Conservation (phyloP, 2,888 invertebrate genomes). For the Acleris emargana region DNA sequence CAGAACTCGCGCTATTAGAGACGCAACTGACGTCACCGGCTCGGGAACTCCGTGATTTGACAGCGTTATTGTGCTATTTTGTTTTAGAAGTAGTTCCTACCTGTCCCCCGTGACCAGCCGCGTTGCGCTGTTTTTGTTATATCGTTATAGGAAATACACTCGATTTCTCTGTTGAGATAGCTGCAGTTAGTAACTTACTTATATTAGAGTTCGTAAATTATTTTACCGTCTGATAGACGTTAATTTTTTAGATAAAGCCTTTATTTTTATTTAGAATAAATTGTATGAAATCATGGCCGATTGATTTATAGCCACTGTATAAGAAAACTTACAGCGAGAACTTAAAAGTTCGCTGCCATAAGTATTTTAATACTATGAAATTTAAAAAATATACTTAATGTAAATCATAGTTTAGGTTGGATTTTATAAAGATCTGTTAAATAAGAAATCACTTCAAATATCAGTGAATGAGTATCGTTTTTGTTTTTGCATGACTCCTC, state of each 20-base stretch:
- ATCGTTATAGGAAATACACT: slow-evolving; percentile 31
- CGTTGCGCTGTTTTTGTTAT: slow-evolving; percentile 28
- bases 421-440: not conserved
- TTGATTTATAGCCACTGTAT: not conserved
- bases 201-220: slow-evolving; percentile 33
- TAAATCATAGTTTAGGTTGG: not conserved
- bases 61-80: slow-evolving; percentile 46
- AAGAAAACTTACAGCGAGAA: not conserved
- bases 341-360: not conserved
- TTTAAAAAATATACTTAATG: slow-evolving; percentile 3
- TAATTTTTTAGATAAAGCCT: slow-evolving; percentile 26
- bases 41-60: slow-evolving; percentile 23
- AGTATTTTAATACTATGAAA: slow-evolving; percentile 1
- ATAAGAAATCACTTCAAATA: not conserved
- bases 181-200: slow-evolving; percentile 18
- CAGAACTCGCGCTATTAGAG: not conserved
- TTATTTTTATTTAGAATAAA: slow-evolving; percentile 27
- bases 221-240: slow-evolving; percentile 30
- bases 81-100: slow-evolving; percentile 50
- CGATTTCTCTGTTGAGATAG: slow-evolving; percentile 32
- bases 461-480: not conserved
- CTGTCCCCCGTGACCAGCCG: slow-evolving; percentile 32
- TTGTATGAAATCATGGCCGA: slow-evolving; percentile 5
- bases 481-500: not conserved
- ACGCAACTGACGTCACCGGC: slow-evolving; percentile 18